Conservation (phyloP, 2,797 vertebrate species). For the Pelochelys cantorii region DNA sequence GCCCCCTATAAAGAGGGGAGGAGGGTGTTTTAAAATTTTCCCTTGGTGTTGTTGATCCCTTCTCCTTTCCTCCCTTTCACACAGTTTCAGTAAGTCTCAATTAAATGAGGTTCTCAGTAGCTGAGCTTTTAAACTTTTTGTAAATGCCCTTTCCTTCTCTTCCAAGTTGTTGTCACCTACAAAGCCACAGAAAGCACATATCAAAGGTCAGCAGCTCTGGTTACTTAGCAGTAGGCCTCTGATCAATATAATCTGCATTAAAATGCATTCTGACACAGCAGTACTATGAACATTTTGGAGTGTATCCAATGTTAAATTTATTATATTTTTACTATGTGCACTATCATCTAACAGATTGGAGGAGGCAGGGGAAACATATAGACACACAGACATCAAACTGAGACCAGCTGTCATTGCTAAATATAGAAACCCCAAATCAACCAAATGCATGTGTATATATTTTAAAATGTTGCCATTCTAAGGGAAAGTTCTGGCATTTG, state of each 20-base stretch:
- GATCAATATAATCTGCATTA: background rate
- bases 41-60: rapidly evolving
- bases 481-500: background rate
- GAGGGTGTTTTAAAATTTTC: rapidly evolving
- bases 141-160: background rate
- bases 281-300: background rate
- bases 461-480: background rate
- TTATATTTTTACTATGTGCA: background rate
- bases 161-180: background rate
- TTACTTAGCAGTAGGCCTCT: background rate
- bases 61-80: background rate
- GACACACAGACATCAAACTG: background rate
- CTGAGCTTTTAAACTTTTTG: rapidly evolving
- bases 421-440: background rate
- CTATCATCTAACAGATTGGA: background rate
- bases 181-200: background rate
- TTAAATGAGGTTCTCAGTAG: background rate
- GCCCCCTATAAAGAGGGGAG: background rate
- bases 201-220: background rate
- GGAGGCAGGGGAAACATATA: background rate
- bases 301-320: background rate
- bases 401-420: background rate
- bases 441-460: background rate
- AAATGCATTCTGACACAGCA: background rate
- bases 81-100: background rate